Evolutionary conservation across 2,888 invertebrate species (phyloP), one percentile per base, ranked within the genome.

Genomic region (Drosophila borborema): DNA sequence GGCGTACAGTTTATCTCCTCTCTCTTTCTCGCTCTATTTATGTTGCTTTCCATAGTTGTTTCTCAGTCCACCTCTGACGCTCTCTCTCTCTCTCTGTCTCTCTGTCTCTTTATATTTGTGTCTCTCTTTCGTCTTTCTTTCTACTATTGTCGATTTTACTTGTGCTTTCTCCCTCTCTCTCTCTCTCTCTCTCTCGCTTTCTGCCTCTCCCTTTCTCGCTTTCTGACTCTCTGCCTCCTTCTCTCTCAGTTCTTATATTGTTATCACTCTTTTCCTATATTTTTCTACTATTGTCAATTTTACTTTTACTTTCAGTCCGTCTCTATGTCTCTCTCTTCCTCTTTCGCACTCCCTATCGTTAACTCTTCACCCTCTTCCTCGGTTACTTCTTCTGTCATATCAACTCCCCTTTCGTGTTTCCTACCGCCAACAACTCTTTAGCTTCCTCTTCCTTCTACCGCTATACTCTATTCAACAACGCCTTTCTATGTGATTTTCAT

Each of bases 401-500:
- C 3, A 28, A 28, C 48, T 48, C 0, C n/a, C 3, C 6, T 23
- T 3, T 9, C 28, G n/a, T 6, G 16, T 38, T 12, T 38, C 23
- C 3, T 23, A 12, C 18, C 18, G 7, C 9, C 6, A 28, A 4
- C 28, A 28, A 28, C 28, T n/a, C 31, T 56, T 43, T 31, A 10
- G 34, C 20, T 18, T 7, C 20, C 12, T 7, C 6, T 45, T 14
- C 8, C 28, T 4, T 31, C n/a, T n/a, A 12, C 7, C 2, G 9
- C 8, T n/a, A 8, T 18, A 56, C 14, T 16, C 20, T 16, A 28
- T 41, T 18, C 46, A 41, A 14, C 9, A 34, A 28, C 5, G 20
- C 41, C 62, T 10, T 18, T 64, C 49, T 51, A 49, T 41, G 23
- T 16, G 36, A 51, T 51, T 61, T 16, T 51, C 41, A 49, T 16